Evolutionary conservation across 2,888 invertebrate genomes (phyloP), one percentile per base, ranked within the genome.

Genomic region (Volucella zonaria): DNA sequence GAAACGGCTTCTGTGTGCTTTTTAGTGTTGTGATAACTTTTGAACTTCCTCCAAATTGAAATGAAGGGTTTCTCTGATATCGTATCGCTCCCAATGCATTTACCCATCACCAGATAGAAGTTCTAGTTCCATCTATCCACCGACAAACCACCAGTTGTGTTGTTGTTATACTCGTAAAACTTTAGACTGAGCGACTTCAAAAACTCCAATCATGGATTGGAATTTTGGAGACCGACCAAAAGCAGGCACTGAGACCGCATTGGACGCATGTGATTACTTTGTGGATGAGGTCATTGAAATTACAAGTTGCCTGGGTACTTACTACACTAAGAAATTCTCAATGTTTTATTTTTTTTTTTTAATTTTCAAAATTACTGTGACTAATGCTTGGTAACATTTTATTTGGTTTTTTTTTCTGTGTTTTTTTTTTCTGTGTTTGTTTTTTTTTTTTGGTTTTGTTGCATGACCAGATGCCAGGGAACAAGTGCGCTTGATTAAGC

Each of bases 231-330:
- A 89, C 51, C 90, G 89, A 71, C 89, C 92, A 11, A 90, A 90
- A 81, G 88, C 91, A 76, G 92, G 92, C 85, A 91, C 94, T 0
- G 95, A 95, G 87, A 92, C 93, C 10, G 95, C 95, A 0, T 93
- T 94, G 88, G 95, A 95, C 87, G 95, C 94, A 49, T 93, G 94
- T 79, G 94, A 94, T 88, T 95, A 95, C 92, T 95, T 95, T 89
- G 93, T 93, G 9, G 95, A 95, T 89, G 95, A 95, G 89, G 93
- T 95, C 86, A 92, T 93, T 76, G 93, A 93, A 88, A 93, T 93
- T 12, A 93, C 93, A 92, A 88, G 89, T 79, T 89, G 91, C 87
- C 88, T 92, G 90, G 93, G 93, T 93, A 92, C 90, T 59, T 15
- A 42, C 56, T 42, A 62, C 40, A n/a, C 8, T 47, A 59, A 42